Evolutionary conservation across 2,797 vertebrate species (phyloP).

Genomic region (Hozukius guyotensis): DNA sequence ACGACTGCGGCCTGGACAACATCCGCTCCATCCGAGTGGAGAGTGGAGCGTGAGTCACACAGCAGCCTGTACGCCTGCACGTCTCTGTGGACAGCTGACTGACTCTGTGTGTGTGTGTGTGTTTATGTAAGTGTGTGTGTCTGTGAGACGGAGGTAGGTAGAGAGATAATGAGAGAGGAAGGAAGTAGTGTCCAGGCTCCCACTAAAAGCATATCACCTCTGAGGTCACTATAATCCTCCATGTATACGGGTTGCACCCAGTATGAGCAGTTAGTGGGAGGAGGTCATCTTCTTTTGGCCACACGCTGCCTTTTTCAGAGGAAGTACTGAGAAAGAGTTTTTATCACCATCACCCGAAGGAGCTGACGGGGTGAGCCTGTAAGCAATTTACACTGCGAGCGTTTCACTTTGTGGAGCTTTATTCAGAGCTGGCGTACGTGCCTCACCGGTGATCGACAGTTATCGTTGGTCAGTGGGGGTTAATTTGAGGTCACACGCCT

Average conservation of each 20-base stretch:
- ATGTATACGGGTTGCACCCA: neutral
- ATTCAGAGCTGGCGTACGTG: neutral
- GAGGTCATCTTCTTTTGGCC: neutral
- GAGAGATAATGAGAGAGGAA: conserved; percentile 18
- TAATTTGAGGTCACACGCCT: neutral
- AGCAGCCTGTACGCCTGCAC: conserved; percentile 64
- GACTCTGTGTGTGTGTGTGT: conserved; percentile 30
- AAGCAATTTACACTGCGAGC: neutral
- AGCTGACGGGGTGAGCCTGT: neutral
- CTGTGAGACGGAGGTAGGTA: conserved; percentile 2
- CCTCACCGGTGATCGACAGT: neutral
- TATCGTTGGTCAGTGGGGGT: neutral
- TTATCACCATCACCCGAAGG: neutral
- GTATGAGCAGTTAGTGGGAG: neutral
- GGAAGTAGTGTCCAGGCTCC: conserved; percentile 19
- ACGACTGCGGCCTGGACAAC: conserved; percentile 78
- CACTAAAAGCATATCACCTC: neutral
- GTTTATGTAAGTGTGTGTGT: conserved; percentile 19
- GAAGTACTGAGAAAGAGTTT: neutral
- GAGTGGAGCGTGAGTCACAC: conserved; percentile 80
- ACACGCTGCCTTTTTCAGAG: neutral
- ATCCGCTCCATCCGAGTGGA: conserved; percentile 80
- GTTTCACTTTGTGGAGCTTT: neutral
- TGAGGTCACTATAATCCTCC: neutral
- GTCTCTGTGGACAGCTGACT: conserved; percentile 63